phyloP scores from a whole-genome alignment of 1,140 invertebrate species.

The Diachasma alloeum region DNA sequence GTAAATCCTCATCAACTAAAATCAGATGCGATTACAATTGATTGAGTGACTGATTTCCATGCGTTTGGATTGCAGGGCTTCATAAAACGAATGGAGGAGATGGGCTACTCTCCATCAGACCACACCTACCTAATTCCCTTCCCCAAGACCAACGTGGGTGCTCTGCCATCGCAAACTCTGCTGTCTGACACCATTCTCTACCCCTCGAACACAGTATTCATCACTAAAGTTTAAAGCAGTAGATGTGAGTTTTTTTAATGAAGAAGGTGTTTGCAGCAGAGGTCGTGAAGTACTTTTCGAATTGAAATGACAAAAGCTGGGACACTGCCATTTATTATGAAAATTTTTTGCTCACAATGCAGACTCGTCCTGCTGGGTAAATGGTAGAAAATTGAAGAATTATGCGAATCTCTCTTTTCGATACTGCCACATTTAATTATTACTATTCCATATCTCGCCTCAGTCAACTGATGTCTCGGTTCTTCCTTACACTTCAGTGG shows the following conservation, averaged over 20 bases:
- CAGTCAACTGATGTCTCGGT: no score
- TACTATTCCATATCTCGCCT: background rate
- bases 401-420: background rate
- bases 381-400: no score
- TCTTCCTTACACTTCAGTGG: no score
- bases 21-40: background rate
- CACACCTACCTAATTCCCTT: constrained; percentile 59
- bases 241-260: background rate
- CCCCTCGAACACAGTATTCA: constrained; percentile 63
- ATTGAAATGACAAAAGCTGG: background rate
- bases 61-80: constrained; percentile 48
- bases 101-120: constrained; percentile 55
- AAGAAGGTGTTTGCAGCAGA: background rate
- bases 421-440: background rate
- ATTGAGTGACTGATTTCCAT: background rate
- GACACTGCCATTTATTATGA: background rate
- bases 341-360: background rate
- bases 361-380: background rate
- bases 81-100: constrained; percentile 56
- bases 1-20: constrained; percentile 36
- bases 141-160: constrained; percentile 58
- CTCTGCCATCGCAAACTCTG: constrained; percentile 46
- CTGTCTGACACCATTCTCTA: constrained; percentile 59
- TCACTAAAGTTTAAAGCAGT: constrained; percentile 56
- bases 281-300: background rate